phyloP scores from a whole-genome alignment of 2,797 vertebrate genomes.

The Darevskia mixta region DNA sequence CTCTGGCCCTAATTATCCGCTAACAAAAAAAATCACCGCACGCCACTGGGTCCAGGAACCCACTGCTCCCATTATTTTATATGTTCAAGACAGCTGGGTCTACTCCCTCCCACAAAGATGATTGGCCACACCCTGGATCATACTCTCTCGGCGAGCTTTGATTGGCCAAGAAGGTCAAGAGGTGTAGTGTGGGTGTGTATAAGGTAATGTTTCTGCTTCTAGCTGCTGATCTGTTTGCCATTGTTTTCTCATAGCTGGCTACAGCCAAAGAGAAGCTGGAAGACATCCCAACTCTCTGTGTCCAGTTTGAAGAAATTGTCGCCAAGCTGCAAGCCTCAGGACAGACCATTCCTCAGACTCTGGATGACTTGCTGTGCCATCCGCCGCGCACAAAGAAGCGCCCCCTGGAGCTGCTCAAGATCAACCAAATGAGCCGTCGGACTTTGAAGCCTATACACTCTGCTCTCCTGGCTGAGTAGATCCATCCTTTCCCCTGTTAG shows the following conservation, averaged over 20 bases:
- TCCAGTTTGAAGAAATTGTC: constrained; percentile 75
- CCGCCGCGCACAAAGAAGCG: constrained; percentile 77
- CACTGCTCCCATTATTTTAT: not conserved
- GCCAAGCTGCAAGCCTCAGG: constrained; percentile 77
- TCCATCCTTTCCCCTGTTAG: constrained; percentile 5
- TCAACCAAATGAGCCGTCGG: constrained; percentile 74
- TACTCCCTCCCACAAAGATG: too few relatives aligned
- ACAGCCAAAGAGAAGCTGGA: constrained; percentile 76
- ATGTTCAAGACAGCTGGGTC: too few relatives aligned
- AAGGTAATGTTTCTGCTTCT: not conserved
- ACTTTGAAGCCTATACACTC: constrained; percentile 76
- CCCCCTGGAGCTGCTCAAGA: constrained; percentile 55
- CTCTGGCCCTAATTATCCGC: too few relatives aligned
- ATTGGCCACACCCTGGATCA: too few relatives aligned
- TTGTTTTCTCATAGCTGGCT: constrained; percentile 80
- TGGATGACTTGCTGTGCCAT: constrained; percentile 90
- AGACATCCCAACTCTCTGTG: constrained; percentile 59
- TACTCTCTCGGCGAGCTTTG: too few relatives aligned
- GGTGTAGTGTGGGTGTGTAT: not conserved
- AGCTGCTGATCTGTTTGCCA: constrained; percentile 12
- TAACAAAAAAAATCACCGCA: too few relatives aligned
- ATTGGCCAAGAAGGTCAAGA: too few relatives aligned
- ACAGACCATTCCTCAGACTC: constrained; percentile 80
- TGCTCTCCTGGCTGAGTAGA: constrained; percentile 83
- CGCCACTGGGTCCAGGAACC: too few relatives aligned